These are phyloP conservation scores for Rhineura floridana DNA, from an alignment of 2,113 vertebrate species.

Conservation along the genomic window DNA sequence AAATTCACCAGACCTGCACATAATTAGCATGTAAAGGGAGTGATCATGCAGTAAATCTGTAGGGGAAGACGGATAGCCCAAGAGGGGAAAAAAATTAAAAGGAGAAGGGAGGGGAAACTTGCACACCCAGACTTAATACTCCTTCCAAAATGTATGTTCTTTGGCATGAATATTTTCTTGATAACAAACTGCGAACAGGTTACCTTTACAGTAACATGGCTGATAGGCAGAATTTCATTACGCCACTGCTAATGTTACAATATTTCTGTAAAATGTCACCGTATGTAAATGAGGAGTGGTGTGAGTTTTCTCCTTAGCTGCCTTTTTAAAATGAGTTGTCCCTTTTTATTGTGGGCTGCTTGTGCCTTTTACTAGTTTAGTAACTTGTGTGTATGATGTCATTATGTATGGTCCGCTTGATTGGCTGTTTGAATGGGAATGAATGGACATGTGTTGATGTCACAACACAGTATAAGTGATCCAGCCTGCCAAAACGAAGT, in stretches of 20 bases:
- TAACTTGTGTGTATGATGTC: slow-evolving; percentile 32
- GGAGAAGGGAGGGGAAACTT: slow-evolving; percentile 66
- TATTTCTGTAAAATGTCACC: slow-evolving; percentile 99
- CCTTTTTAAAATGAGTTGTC: slow-evolving; percentile 82
- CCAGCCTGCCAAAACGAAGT: not conserved
- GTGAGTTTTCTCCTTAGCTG: slow-evolving; percentile 86
- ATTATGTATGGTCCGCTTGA: not conserved
- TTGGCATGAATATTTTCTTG: slow-evolving; percentile 88
- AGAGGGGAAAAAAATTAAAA: slow-evolving; percentile 61
- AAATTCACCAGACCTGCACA: slow-evolving; percentile 89
- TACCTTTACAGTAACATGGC: slow-evolving; percentile 97
- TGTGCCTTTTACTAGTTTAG: slow-evolving; percentile 16
- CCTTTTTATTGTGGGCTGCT: slow-evolving; percentile 41
- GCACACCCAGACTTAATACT: slow-evolving; percentile 77
- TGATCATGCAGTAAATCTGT: slow-evolving; percentile 91
- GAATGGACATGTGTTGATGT: not conserved
- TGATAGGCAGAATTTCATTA: slow-evolving; percentile 99
- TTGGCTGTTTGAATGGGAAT: too few species aligned
- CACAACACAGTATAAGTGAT: not conserved
- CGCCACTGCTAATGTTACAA: slow-evolving; percentile 92
- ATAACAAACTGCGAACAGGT: slow-evolving; percentile 93
- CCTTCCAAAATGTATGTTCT: slow-evolving; percentile 83
- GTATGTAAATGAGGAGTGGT: slow-evolving; percentile 93
- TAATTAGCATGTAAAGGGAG: slow-evolving; percentile 98
- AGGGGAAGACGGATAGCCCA: slow-evolving; percentile 88